Percentiles rank a stretch among this genome's conserved stretches.
Conservation (phyloP, 2,113 vertebrate genomes). For the Numida meleagris region DNA sequence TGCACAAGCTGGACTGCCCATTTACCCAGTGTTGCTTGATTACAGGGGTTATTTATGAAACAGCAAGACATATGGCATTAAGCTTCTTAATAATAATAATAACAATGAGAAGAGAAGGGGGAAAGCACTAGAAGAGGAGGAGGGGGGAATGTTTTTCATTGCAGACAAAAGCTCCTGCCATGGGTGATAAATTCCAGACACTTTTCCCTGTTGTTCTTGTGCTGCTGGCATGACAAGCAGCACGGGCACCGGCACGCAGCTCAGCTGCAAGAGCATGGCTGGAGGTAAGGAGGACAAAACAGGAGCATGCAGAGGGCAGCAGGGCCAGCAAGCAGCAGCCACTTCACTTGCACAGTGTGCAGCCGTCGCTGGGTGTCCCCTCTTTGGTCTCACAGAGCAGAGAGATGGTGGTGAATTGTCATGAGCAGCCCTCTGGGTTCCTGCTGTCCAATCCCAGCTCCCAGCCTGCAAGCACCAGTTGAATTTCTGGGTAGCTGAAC, state of each 20-base stretch:
- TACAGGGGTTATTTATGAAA: slow-evolving; percentile 65
- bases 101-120: slow-evolving; percentile 15
- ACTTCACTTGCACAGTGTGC: background rate
- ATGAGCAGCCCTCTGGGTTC: background rate
- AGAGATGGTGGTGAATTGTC: background rate
- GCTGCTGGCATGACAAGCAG: slow-evolving; percentile 3
- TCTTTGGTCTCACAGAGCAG: background rate
- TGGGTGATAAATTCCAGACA: slow-evolving; percentile 38
- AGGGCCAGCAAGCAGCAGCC: background rate
- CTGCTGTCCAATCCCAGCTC: background rate
- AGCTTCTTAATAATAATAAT: slow-evolving; percentile 61
- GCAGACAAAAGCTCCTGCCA: slow-evolving; percentile 50
- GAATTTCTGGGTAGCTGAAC: background rate
- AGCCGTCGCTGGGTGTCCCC: background rate
- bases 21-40: slow-evolving; percentile 58
- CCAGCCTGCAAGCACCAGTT: background rate
- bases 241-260: background rate
- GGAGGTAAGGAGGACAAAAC: background rate
- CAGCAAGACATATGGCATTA: slow-evolving; percentile 61
- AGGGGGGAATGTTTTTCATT: slow-evolving; percentile 26
- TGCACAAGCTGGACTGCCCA: slow-evolving; percentile 56
- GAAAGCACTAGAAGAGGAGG: background rate
- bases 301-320: accelerated
- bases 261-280: background rate
- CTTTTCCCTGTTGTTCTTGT: slow-evolving; percentile 29